These are phyloP conservation scores for Empis livida DNA, from an alignment of 2,888 invertebrate species.

Conservation along the genomic window DNA sequence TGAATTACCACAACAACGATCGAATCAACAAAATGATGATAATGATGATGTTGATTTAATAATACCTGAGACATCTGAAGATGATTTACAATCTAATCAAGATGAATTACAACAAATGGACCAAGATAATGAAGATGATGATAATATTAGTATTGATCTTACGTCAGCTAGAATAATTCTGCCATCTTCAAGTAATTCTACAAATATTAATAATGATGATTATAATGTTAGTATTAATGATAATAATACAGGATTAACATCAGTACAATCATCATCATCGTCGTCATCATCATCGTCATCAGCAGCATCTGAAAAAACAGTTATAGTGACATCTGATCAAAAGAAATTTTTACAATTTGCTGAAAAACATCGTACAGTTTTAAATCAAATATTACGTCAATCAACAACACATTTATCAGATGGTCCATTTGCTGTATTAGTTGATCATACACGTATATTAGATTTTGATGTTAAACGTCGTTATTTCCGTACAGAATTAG, in stretches of 20 bases:
- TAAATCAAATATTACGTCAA: constrained; percentile 80
- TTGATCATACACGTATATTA: constrained; percentile 73
- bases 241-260: not conserved
- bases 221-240: constrained; percentile 3
- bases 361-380: constrained; percentile 74
- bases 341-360: constrained; percentile 59
- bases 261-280: not conserved
- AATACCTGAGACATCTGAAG: not conserved
- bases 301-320: constrained; percentile 5
- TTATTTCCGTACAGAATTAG: constrained; percentile 77
- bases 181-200: not conserved
- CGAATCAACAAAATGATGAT: not conserved
- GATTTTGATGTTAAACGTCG: constrained; percentile 84
- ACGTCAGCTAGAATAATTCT: not conserved
- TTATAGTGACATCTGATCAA: constrained; percentile 41
- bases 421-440: constrained; percentile 76
- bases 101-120: constrained; percentile 2
- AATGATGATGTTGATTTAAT: constrained; percentile 3
- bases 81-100: not conserved
- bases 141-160: constrained; percentile 1
- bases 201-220: not conserved
- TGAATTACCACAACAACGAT: not conserved
- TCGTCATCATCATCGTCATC: constrained; percentile 7
- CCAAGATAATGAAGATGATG: constrained; percentile 1
- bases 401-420: constrained; percentile 65